phyloP scores from a whole-genome alignment of 2,888 invertebrate genomes.

The Ophion ellenae region DNA sequence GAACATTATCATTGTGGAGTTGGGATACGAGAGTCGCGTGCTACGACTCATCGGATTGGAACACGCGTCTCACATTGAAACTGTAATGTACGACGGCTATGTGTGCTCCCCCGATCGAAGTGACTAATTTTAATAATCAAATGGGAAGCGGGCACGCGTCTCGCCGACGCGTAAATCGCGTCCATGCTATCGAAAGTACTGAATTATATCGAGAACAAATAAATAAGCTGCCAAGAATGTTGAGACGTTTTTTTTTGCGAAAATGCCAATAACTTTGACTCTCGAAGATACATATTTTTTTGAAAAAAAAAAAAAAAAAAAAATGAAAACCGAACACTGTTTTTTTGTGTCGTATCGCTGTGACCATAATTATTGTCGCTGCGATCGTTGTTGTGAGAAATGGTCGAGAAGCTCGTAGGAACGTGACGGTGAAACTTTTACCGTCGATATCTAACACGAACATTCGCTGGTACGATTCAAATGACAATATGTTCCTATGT shows the following conservation, averaged over 20 bases:
- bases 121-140: conserved; percentile 27
- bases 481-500: conserved; percentile 54
- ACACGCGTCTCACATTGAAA: not conserved
- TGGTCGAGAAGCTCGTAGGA: conserved; percentile 21
- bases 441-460: conserved; percentile 29
- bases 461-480: conserved; percentile 49
- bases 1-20: no score
- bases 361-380: not conserved
- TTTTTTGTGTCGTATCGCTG: conserved; percentile 2
- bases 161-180: conserved; percentile 15
- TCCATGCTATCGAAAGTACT: conserved; percentile 55
- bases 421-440: conserved; percentile 40
- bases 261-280: conserved; percentile 18
- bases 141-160: conserved; percentile 15
- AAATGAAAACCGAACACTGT: not conserved
- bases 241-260: conserved; percentile 29
- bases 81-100: conserved; percentile 7
- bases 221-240: conserved; percentile 53
- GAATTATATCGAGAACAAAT: conserved; percentile 38
- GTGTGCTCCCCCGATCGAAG: conserved; percentile 3
- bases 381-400: not conserved
- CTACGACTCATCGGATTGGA: not conserved
- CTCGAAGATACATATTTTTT: conserved; percentile 9
- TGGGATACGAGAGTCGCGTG: no score
- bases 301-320: not conserved